Evolutionary conservation across 1,140 invertebrate species (phyloP), one percentile per base, ranked within the genome.

Genomic region (Melipona quadrifasciata): DNA sequence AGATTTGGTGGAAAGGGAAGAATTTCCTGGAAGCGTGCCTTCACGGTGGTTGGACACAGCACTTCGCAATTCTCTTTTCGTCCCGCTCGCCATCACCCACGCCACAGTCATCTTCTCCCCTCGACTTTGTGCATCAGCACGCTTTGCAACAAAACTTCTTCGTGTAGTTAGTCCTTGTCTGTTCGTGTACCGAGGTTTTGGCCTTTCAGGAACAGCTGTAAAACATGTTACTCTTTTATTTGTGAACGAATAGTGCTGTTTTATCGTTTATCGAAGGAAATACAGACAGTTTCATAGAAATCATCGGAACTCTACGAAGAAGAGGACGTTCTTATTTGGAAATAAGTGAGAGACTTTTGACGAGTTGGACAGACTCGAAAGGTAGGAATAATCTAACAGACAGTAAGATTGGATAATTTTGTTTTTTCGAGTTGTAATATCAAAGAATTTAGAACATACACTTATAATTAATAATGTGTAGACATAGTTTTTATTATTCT

Each of bases 21-120:
- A 92, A 92, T 92, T 92, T 94, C 93, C 93, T 94, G 92, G 93
- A 93, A 94, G 92, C 92, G 92, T 94, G 92, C 92, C 93, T 94
- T 94, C 91, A 94, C 91, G 94, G 91, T 94, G 82, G 87, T 89
- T 94, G 93, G 85, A 90, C 85, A 91, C 89, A 55, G 88, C 88
- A 92, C 92, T 94, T 94, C 90, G 92, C 93, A 94, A 94, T 94
- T 90, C 91, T 92, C 87, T 90, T 88, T 84, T 86, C 80, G 86
- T 89, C 81, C 81, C 87, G 81, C 86, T 83, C 85, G 72, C 86
- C 87, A 88, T 86, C 87, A 67, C 85, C 89, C 83, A 88, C 87
- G 65, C 85, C 86, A 81, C 77, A 86, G 67, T 90, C 89, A 81
- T 90, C 85, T 89, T 90, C 87, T 88, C 85, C 89, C 87, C 89